Conservation (phyloP, 2,113 vertebrate genomes). For the Onychorhynchus coronatus region DNA sequence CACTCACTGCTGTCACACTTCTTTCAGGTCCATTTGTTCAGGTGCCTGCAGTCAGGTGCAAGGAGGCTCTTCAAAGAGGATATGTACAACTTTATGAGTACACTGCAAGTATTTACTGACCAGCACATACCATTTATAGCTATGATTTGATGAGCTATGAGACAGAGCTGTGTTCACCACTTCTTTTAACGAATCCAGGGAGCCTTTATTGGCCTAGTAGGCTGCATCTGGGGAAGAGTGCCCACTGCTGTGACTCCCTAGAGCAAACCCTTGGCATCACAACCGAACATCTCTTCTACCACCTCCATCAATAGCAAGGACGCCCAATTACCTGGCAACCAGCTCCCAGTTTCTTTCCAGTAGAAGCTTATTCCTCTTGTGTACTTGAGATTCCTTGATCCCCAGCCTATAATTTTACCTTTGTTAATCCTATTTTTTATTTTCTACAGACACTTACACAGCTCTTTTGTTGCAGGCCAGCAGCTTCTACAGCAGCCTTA, state of each 20-base stretch:
- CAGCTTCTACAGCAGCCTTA: background rate
- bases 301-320: background rate
- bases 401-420: background rate
- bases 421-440: background rate
- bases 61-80: background rate
- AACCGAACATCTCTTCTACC: background rate
- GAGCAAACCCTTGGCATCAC: background rate
- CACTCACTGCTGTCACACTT: background rate
- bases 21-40: background rate
- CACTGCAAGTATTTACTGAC: background rate
- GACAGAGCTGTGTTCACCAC: background rate
- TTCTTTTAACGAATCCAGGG: background rate
- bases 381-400: background rate
- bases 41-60: background rate
- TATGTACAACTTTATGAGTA: background rate
- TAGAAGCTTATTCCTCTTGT: background rate
- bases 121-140: background rate
- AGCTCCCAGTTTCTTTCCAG: background rate
- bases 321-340: accelerated
- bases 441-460: background rate
- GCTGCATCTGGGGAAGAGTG: accelerated
- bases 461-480: background rate
- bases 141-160: background rate
- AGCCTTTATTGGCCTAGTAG: accelerated
- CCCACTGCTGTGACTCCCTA: too few relatives aligned